A percentile compares a stretch with the other conserved stretches of the same genome.
phyloP scores from a whole-genome alignment of 2,113 vertebrate genomes.

The Taurulus bubalis region DNA sequence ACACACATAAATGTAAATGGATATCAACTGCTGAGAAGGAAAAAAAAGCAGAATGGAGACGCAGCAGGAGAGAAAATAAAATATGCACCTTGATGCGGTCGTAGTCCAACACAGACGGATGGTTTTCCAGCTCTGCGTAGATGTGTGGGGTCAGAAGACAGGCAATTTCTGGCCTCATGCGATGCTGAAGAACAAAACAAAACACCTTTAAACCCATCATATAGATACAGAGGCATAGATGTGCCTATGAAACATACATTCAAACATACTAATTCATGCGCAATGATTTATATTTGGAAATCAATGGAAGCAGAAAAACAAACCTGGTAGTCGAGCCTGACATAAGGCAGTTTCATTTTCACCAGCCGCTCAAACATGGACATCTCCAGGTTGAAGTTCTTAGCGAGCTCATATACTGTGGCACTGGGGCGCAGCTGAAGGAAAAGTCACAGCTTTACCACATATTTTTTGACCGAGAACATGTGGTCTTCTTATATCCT shows the following conservation, averaged over 20 bases:
- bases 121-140: constrained; percentile 91
- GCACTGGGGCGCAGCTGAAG: constrained; percentile 90
- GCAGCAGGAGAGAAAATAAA: constrained; percentile 21
- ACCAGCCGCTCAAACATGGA: constrained; percentile 97
- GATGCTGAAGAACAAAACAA: constrained; percentile 84
- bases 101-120: constrained; percentile 91
- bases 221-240: background rate
- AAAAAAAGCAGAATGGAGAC: too few relatives aligned
- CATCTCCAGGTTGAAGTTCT: constrained; percentile 92
- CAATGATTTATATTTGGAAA: background rate
- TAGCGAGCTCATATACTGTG: constrained; percentile 94
- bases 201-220: constrained; percentile 10
- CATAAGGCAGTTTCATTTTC: constrained; percentile 88
- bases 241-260: background rate
- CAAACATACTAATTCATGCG: background rate
- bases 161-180: constrained; percentile 96
- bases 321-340: constrained; percentile 94
- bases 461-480: background rate
- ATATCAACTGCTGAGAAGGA: constrained; percentile 3
- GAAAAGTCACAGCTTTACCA: background rate
- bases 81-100: constrained; percentile 90
- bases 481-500: background rate
- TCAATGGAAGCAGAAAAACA: constrained; percentile 16
- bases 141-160: constrained; percentile 91
- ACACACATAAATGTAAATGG: constrained; percentile 3